Evolutionary conservation across 1,140 invertebrate genomes (phyloP).

Genomic region (Brachionus koreanus): DNA sequence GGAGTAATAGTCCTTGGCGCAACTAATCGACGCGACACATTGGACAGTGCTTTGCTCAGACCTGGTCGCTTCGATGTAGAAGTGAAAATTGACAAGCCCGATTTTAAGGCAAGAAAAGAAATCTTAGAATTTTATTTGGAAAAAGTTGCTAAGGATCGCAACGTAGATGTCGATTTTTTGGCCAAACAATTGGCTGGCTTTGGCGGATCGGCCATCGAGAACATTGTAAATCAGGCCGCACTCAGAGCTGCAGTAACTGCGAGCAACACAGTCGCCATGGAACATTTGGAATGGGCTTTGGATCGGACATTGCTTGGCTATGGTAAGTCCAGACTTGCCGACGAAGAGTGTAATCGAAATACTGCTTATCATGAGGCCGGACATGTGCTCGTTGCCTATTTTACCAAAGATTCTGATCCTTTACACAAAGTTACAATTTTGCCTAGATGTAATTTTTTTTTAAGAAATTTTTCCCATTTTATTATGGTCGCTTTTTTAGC

Average conservation of each 20-base stretch:
- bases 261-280: conserved; percentile 76
- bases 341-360: conserved; percentile 84
- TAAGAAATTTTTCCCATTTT: neutral
- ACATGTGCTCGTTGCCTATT: conserved; percentile 89
- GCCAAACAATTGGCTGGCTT: conserved; percentile 88
- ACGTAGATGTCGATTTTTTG: conserved; percentile 76
- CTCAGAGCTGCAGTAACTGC: conserved; percentile 84
- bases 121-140: conserved; percentile 82
- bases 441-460: conserved; percentile 74
- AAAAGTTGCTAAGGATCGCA: conserved; percentile 61
- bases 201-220: conserved; percentile 85
- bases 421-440: conserved; percentile 77
- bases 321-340: conserved; percentile 76
- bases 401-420: conserved; percentile 72
- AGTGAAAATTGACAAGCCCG: conserved; percentile 80
- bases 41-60: conserved; percentile 82
- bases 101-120: conserved; percentile 82
- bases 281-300: conserved; percentile 82
- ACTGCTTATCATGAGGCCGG: conserved; percentile 97
- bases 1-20: conserved; percentile 96
- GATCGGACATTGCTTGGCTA: conserved; percentile 96
- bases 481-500: neutral
- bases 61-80: conserved; percentile 96
- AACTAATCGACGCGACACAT: conserved; percentile 88
- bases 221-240: conserved; percentile 76